phyloP scores from a whole-genome alignment of 2,888 invertebrate genomes.

The Clostera curtula region DNA sequence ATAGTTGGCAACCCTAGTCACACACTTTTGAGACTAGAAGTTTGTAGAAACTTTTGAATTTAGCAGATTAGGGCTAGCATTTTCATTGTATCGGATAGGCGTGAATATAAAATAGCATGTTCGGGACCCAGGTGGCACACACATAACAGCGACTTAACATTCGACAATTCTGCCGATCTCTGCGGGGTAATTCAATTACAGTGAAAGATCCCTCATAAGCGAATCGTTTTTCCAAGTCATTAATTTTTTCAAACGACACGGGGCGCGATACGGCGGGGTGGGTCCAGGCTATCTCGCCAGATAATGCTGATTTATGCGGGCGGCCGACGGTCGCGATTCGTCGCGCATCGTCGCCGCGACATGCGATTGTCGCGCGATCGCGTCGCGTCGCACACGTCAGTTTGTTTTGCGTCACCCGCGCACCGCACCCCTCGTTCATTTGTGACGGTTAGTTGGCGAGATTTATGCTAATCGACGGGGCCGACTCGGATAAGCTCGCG shows the following conservation, averaged over 20 bases:
- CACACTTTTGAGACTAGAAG: too few species aligned
- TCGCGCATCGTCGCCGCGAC: conserved; percentile 59
- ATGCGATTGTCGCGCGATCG: conserved; percentile 47
- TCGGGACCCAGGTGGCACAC: too few species aligned
- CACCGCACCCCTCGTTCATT: conserved; percentile 51
- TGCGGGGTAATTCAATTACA: conserved; percentile 73
- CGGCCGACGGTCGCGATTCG: conserved; percentile 68
- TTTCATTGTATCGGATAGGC: too few species aligned
- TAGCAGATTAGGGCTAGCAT: too few species aligned
- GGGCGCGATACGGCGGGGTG: conserved; percentile 68
- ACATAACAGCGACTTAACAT: conserved; percentile 42
- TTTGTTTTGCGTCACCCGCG: conserved; percentile 44
- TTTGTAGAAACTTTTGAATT: too few species aligned
- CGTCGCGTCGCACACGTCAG: conserved; percentile 41
- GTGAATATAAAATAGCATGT: too few species aligned
- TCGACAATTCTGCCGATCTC: conserved; percentile 61
- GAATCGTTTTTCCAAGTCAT: conserved; percentile 76
- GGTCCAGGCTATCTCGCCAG: conserved; percentile 70
- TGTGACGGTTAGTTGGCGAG: conserved; percentile 71
- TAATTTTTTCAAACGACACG: conserved; percentile 75
- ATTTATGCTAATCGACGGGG: conserved; percentile 73
- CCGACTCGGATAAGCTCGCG: conserved; percentile 65
- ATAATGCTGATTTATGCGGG: conserved; percentile 75
- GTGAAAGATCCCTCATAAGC: conserved; percentile 75
- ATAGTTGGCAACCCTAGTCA: too few species aligned